Evolutionary conservation across 2,888 invertebrate genomes (phyloP), one percentile per base, ranked within the genome.

Genomic region (Pterobdella sp.): DNA sequence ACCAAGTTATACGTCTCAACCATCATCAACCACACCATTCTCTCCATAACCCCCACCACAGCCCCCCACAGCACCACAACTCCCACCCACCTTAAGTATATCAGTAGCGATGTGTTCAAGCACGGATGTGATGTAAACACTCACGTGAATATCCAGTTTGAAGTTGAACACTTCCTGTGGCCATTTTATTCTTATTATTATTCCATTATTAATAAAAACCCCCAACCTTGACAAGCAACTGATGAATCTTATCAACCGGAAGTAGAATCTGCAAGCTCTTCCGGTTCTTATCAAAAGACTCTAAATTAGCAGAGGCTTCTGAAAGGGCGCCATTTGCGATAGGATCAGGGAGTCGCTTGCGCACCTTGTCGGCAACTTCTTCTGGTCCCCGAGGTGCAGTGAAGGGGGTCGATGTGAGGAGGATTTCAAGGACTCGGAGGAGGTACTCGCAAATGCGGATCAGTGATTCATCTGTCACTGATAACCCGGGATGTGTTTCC

Each of bases 71-170:
- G 7, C 42, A 42, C 18, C 42, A 56, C 22, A 1, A 36, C 37
- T 35, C 18, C 67, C 66, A 67, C 74, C 79, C 82, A 89, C 88
- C 86, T 94, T 93, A 72, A 97, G 86, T 79, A 96, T 94, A 85
- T 97, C 96, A 0, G 92, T 91, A 77, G 93, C 91, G 78, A 96
- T 93, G 84, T 93, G 95, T 85, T 96, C 96, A 78, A 97, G 85
- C 64, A 96, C 93, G 68, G 93, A 94, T 65, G 93, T 91, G 81
- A 95, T 89, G 85, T 92, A 95, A 74, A 92, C 87, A 1, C 93
- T 90, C 42, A 95, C 93, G 74, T 91, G 90, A 75, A 81, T 79
- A 74, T 86, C 85, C 26, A 85, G 80, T 77, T 84, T 84, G 79
- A 84, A 84, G 4, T 82, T 82, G 60, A 85, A 79, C 72, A 84